Base-by-base conservation (phyloP, 2,888 invertebrate species). In the Leistus spinibarbis region DNA sequence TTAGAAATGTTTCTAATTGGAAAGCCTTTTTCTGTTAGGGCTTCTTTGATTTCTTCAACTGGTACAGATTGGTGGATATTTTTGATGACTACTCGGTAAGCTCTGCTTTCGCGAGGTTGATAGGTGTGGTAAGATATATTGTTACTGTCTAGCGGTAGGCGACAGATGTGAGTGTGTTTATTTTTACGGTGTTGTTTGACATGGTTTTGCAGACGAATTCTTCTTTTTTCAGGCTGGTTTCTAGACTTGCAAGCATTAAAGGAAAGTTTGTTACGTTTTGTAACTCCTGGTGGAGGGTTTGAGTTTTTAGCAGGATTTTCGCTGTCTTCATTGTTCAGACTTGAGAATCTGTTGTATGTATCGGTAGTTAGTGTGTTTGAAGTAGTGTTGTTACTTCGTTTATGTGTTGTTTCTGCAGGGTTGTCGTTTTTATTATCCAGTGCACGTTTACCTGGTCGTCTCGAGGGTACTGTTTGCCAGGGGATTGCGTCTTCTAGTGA, bases 1-100 rank as follows among this genome's bases (percentile, higher is more conserved):
- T 68, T 68, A 5, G 56, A 56, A 17, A 68, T 20, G 56, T 68
- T 56, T 68, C 68, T 17, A 9, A 68, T 68, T 7, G 16, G 22
- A 20, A 68, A 68, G 54, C 56, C 68, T 13, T 20, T 56, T 54
- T 19, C 56, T 68, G 9, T 22, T 20, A 68, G 56, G 24, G 68
- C 56, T 68, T 68, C 68, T 19, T 68, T 68, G 20, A 68, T 68
- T 1, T 68, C 68, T 20, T 20, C 19, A 5, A 19, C 17, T 3
- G 57, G 19, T 4, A 56, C 19, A 7, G 27, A 27, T 7, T 27
- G 27, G 27, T 27, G 27, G 27, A 27, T 27, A 9, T 27, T 27
- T 27, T 27, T 27, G 9, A 27, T 27, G 27, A 27, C 27, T 27
- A 27, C 27, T 27, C 27, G 4, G 27, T 27, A 27, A 7, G 27